A percentile compares a stretch with the other conserved stretches of the same genome.
Evolutionary conservation across 2,113 vertebrate species (phyloP).

Genomic region (Rhizomys pruinosus): DNA sequence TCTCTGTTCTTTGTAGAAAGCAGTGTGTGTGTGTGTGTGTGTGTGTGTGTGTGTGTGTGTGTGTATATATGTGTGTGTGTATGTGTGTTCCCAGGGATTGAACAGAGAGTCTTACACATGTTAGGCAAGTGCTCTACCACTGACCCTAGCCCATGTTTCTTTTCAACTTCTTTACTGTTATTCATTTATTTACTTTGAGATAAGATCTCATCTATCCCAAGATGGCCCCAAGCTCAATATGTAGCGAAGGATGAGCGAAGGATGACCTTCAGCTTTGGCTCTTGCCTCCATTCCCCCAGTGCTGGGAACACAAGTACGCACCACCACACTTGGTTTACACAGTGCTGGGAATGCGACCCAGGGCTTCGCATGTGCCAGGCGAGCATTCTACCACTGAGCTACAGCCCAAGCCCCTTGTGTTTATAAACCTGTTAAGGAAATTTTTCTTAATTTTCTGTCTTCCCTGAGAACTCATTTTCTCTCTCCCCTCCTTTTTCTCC

Average conservation of each 20-base stretch:
- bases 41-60: too few species aligned
- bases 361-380: too few species aligned
- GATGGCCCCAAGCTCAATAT: too few species aligned
- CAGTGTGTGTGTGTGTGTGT: too few species aligned
- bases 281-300: neutral
- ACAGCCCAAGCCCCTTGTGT: neutral
- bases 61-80: too few species aligned
- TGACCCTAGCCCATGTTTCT: neutral
- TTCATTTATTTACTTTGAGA: neutral
- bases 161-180: neutral
- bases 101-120: neutral
- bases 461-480: neutral
- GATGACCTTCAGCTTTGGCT: neutral
- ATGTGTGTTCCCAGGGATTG: neutral
- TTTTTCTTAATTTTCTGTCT: slow-evolving; percentile 19
- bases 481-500: neutral
- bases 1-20: neutral
- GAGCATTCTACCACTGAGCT: neutral
- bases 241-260: neutral
- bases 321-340: neutral
- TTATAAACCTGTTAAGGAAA: neutral
- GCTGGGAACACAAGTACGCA: neutral
- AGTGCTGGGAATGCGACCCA: neutral
- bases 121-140: neutral
- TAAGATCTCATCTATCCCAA: neutral